Percentiles rank a stretch among this genome's conserved stretches.
Evolutionary conservation across 2,888 invertebrate genomes (phyloP).

Genomic region (Nemotelus pantherinus): DNA sequence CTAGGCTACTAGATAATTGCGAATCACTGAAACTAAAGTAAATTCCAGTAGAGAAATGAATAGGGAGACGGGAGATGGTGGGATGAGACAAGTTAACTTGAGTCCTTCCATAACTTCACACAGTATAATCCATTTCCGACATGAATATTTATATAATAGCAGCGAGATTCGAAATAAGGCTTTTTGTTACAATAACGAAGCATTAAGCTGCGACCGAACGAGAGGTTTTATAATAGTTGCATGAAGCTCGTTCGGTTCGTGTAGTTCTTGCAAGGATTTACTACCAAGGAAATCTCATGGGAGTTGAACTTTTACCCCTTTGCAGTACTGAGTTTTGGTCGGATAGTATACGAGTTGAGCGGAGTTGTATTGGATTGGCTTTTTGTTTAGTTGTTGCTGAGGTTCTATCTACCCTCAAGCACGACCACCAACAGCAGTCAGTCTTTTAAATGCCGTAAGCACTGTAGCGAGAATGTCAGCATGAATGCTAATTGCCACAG

Average conservation of each 20-base stretch:
- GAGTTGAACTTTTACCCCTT: conserved; percentile 11
- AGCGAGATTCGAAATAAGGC: not conserved
- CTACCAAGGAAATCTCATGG: conserved; percentile 19
- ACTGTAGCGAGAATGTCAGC: not conserved
- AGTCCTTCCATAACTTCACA: not conserved
- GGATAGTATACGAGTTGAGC: too few relatives aligned
- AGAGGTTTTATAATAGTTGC: conserved; percentile 4
- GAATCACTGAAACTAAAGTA: too few relatives aligned
- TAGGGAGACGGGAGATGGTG: too few relatives aligned
- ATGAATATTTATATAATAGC: conserved; percentile 22
- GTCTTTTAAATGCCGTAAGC: too few relatives aligned
- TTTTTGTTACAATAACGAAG: conserved; percentile 14
- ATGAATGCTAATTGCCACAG: conserved; percentile 13
- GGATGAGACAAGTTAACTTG: not conserved
- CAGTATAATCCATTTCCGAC: conserved; percentile 21
- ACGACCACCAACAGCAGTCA: too few relatives aligned
- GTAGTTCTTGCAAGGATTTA: not conserved
- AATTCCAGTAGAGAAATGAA: too few relatives aligned
- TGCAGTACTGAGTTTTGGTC: not conserved
- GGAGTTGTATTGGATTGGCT: too few relatives aligned
- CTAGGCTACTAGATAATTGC: too few relatives aligned
- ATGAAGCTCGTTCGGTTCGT: conserved; percentile 1
- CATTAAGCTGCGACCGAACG: not conserved
- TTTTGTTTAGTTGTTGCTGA: too few relatives aligned
- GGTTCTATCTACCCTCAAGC: too few relatives aligned